A percentile compares a stretch with the other conserved stretches of the same genome.
These are phyloP conservation scores for Papilio elwesi DNA, from an alignment of 2,888 invertebrate species.

Conservation along the genomic window DNA sequence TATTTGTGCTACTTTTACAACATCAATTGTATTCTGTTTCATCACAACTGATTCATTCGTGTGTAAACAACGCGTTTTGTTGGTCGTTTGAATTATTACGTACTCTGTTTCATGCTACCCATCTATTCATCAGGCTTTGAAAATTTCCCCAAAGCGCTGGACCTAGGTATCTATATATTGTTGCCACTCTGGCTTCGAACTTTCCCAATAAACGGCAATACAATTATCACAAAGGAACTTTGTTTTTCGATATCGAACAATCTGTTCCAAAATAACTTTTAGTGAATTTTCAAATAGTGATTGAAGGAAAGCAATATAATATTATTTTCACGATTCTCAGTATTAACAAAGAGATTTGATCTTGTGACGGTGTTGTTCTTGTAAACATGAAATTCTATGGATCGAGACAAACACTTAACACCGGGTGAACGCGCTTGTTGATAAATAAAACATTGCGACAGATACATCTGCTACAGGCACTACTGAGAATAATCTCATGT, in stretches of 20 bases:
- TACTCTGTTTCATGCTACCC: not conserved
- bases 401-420: constrained; percentile 1
- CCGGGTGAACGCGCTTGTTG: constrained; percentile 17
- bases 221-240: too few species aligned
- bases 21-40: constrained; percentile 16
- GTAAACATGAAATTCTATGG: constrained; percentile 4
- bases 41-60: constrained; percentile 15
- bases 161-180: not conserved
- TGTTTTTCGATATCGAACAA: too few species aligned
- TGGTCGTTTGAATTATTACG: constrained; percentile 2
- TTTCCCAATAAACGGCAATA: too few species aligned
- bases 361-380: not conserved
- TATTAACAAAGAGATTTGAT: constrained; percentile 7
- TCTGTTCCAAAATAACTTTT: too few species aligned
- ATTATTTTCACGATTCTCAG: not conserved
- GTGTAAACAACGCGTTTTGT: constrained; percentile 22
- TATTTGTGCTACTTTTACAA: constrained; percentile 14
- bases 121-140: not conserved
- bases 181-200: not conserved
- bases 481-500: constrained; percentile 14
- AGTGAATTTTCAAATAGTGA: not conserved
- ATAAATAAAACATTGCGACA: constrained; percentile 19
- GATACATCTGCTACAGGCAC: too few species aligned
- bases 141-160: not conserved
- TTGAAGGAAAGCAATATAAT: not conserved